Evolutionary conservation across 2,113 vertebrate species (phyloP).

Genomic region (Isurus oxyrinchus): DNA sequence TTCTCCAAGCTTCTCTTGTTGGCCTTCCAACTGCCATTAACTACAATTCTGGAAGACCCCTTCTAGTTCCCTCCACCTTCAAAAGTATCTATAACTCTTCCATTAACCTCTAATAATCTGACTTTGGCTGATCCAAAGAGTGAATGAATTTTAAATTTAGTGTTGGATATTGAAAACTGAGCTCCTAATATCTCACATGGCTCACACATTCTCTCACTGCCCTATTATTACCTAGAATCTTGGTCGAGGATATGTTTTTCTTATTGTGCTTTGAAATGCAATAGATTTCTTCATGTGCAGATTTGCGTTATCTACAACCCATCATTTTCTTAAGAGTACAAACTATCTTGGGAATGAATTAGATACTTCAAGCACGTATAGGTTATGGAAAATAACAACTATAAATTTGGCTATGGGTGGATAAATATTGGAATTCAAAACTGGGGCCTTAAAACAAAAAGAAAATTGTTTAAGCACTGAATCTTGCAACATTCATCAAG

Average conservation of each 20-base stretch:
- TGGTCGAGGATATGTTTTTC: neutral
- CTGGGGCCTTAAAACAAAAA: neutral
- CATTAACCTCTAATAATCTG: neutral
- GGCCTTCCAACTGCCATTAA: neutral
- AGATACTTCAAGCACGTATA: neutral
- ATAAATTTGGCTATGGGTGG: neutral
- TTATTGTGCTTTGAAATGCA: neutral
- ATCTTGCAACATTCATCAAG: neutral
- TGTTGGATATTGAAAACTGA: neutral
- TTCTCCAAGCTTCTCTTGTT: neutral
- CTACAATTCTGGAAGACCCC: neutral
- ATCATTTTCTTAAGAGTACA: neutral
- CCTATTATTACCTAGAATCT: neutral
- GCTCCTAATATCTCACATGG: neutral
- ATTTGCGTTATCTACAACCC: neutral
- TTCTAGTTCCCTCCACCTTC: too few relatives aligned
- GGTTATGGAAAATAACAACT: neutral
- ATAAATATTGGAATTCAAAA: conserved; percentile 14
- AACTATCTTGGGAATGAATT: neutral
- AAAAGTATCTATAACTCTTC: neutral
- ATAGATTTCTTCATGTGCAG: neutral
- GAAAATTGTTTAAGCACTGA: neutral
- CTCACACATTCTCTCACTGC: neutral
- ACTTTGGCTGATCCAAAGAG: neutral
- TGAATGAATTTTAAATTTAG: neutral